phyloP scores from a whole-genome alignment of 2,888 invertebrate genomes.

The Torymus texanus region DNA sequence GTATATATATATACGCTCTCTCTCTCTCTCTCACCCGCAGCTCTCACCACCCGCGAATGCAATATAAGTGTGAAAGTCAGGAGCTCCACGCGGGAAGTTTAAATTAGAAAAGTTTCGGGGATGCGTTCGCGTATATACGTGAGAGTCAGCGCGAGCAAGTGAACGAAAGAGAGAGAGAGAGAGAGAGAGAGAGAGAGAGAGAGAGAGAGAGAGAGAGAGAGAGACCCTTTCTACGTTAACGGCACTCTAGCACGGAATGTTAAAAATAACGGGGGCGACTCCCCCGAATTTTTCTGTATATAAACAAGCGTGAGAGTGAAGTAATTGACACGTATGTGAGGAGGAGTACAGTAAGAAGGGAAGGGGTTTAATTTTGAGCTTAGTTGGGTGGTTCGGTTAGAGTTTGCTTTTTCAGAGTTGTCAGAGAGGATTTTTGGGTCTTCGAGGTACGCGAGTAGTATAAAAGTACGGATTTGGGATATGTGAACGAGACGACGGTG shows the following conservation, averaged over 20 bases:
- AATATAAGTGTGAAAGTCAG: constrained; percentile 72
- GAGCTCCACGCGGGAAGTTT: constrained; percentile 65
- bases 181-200: constrained; percentile 48
- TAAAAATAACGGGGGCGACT: constrained; percentile 51
- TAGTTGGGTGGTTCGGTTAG: not conserved
- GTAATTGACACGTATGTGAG: constrained; percentile 16
- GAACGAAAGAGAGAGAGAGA: constrained; percentile 34
- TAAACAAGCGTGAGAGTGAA: constrained; percentile 10
- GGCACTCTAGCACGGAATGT: constrained; percentile 53
- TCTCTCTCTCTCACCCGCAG: not conserved
- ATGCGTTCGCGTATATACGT: constrained; percentile 50
- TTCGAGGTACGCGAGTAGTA: no score
- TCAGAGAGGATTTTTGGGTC: no score
- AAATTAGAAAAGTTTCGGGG: constrained; percentile 71
- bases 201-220: constrained; percentile 43
- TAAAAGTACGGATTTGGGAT: no score
- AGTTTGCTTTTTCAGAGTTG: no score
- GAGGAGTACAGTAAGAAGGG: not conserved
- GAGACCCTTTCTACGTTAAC: constrained; percentile 52
- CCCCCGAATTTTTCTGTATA: constrained; percentile 21
- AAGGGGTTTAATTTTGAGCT: constrained; percentile 1
- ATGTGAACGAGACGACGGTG: no score
- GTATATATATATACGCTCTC: not conserved
- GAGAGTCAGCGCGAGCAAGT: constrained; percentile 40
- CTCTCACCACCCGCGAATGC: constrained; percentile 65